Conservation (phyloP, 2,113 vertebrate genomes). For the Bungarus multicinctus region DNA sequence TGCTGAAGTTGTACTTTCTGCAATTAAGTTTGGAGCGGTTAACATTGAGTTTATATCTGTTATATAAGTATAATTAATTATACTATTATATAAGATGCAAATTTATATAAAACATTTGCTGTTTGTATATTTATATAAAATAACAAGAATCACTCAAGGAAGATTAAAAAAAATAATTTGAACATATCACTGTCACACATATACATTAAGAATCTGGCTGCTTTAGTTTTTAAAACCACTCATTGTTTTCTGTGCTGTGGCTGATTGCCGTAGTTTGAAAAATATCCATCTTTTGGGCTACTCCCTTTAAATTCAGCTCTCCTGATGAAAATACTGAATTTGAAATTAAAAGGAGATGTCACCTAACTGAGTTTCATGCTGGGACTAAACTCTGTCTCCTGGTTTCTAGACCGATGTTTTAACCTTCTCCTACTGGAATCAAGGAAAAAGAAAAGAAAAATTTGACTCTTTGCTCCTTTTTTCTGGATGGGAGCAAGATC, state of each 20-base stretch:
- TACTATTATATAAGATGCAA: not conserved
- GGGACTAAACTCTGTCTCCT: too few relatives aligned
- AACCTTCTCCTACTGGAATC: not conserved
- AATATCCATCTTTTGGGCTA: not conserved
- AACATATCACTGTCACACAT: not conserved
- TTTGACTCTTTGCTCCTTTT: too few relatives aligned
- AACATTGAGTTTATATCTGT: too few relatives aligned
- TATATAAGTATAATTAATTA: too few relatives aligned
- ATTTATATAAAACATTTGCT: not conserved
- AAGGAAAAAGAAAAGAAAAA: not conserved
- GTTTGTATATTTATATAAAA: not conserved
- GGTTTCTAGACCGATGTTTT: too few relatives aligned
- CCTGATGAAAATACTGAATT: not conserved
- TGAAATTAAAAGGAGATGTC: not conserved
- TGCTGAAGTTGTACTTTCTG: too few relatives aligned
- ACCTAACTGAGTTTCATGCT: too few relatives aligned
- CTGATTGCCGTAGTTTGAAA: not conserved
- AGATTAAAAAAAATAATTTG: not conserved
- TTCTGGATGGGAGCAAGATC: not conserved
- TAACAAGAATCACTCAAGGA: not conserved
- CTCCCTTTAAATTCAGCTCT: not conserved
- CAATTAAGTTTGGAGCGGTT: too few relatives aligned
- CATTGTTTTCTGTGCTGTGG: not conserved
- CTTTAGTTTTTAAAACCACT: not conserved
- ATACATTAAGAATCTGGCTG: not conserved